Conservation (phyloP, 2,797 vertebrate genomes). For the Trichosurus vulpecula region DNA sequence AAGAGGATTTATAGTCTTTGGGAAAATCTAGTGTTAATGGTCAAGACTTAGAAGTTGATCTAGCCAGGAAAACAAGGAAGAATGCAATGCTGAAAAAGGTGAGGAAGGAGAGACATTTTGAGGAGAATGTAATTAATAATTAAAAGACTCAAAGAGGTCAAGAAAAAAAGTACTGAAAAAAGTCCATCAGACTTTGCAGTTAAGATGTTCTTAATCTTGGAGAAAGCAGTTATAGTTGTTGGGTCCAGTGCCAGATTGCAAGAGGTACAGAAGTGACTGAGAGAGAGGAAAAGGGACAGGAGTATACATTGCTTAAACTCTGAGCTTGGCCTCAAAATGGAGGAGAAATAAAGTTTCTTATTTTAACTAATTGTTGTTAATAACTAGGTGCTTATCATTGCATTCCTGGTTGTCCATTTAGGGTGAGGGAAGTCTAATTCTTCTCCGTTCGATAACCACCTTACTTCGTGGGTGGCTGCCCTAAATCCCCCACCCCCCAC, state of each 20-base stretch:
- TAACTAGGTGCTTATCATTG: neutral
- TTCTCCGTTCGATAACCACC: neutral
- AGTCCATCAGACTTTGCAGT: neutral
- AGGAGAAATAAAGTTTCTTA: neutral
- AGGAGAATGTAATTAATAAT: neutral
- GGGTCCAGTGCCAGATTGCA: neutral
- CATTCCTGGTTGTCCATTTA: neutral
- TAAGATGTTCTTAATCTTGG: neutral
- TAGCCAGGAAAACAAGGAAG: neutral
- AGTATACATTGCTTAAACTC: neutral
- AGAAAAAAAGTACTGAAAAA: neutral
- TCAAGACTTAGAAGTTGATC: neutral
- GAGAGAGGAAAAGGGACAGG: neutral
- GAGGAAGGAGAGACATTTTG: neutral
- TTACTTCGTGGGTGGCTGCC: neutral
- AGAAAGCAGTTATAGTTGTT: neutral
- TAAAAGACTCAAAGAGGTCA: neutral
- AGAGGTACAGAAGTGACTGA: neutral
- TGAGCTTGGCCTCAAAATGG: neutral
- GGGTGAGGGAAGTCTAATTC: neutral
- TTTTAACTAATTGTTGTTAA: neutral
- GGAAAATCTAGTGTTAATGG: neutral
- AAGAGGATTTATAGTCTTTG: neutral
- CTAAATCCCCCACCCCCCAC: no score
- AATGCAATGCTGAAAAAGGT: neutral